Base-by-base conservation (phyloP, 2,113 vertebrate genomes). In the Odobenus rosmarus region DNA sequence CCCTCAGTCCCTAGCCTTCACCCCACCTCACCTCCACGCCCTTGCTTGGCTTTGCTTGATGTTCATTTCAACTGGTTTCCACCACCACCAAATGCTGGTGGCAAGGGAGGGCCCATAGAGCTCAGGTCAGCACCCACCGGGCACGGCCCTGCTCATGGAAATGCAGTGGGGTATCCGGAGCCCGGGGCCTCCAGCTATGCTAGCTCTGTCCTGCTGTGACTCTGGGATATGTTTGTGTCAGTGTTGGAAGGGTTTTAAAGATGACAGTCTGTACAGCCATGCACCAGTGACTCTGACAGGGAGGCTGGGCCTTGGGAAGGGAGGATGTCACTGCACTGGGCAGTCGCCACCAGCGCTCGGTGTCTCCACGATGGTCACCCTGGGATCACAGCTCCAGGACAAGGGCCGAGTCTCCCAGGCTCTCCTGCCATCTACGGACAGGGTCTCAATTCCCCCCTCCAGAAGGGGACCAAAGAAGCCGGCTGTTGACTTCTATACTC, bases 361-460 rank as follows among this genome's bases (percentile, higher is more conserved):
- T 67, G 10, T 61, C 33, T 13, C 13, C 39, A 16, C 0, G 4
- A 62, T 4, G 9, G 16, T 33, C 36, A 8, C 36, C 33, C 18
- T 26, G 42, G 5, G 62, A 46, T 61, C 10, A 18, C 23, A 87
- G 55, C 19, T 15, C 5, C 49, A 26, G 55, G 74, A 36, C 55
- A 51, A 62, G 53, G 42, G 42, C 12, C 46, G 24, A 1, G 18
- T 49, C 42, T 81, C 49, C 55, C 6, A 23, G 8, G 36, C 28
- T 26, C n/a, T 72, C n/a, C 19, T 71, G 14, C 55, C 36, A 11
- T 51, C 26, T 4, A 0, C 2, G 0, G 26, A 71, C 39, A 23
- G 7, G 0, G 6, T 53, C n/a, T 64, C 16, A 12, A 14, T 55
- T 13, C 7, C 9, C 26, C 3, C 13, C 31, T 6, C 1, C 1